These are phyloP conservation scores for Brotogeris chrysoptera DNA, from an alignment of 2,797 vertebrate genomes.

Conservation along the genomic window DNA sequence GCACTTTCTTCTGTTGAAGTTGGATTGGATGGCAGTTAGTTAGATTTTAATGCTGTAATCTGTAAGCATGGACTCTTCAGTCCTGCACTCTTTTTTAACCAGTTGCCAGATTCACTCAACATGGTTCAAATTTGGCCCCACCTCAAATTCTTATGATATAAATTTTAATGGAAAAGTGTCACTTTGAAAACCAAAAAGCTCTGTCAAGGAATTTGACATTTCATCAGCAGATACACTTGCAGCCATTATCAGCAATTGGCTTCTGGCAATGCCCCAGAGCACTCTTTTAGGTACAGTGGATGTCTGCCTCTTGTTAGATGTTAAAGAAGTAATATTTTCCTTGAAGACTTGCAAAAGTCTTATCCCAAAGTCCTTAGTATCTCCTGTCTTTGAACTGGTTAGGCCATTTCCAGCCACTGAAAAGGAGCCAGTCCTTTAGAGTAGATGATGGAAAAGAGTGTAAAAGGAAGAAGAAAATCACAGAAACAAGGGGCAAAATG, in stretches of 20 bases:
- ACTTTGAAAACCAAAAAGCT: background rate
- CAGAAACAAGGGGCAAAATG: background rate
- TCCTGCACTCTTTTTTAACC: background rate
- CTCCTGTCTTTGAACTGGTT: background rate
- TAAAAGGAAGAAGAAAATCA: background rate
- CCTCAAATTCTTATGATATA: background rate
- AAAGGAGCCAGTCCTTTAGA: background rate
- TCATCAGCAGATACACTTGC: constrained; percentile 8
- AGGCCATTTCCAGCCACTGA: background rate
- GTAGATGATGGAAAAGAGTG: background rate
- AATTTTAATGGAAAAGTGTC: constrained; percentile 12
- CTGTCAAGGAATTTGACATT: background rate
- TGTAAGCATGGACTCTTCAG: background rate
- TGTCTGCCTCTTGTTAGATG: background rate
- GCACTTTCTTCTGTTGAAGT: background rate
- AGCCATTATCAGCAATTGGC: constrained; percentile 9
- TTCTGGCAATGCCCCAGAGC: background rate
- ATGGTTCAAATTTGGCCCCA: constrained; percentile 22
- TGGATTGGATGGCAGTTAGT: background rate
- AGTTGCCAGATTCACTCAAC: background rate
- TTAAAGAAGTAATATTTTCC: constrained; percentile 25
- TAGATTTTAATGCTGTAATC: background rate
- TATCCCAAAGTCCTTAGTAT: background rate
- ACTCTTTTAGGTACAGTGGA: background rate
- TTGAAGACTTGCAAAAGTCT: background rate